Percentiles rank a stretch among this genome's conserved stretches.
These are phyloP conservation scores for Threskiornis aethiopicus DNA, from an alignment of 2,797 vertebrate genomes.

Conservation along the genomic window DNA sequence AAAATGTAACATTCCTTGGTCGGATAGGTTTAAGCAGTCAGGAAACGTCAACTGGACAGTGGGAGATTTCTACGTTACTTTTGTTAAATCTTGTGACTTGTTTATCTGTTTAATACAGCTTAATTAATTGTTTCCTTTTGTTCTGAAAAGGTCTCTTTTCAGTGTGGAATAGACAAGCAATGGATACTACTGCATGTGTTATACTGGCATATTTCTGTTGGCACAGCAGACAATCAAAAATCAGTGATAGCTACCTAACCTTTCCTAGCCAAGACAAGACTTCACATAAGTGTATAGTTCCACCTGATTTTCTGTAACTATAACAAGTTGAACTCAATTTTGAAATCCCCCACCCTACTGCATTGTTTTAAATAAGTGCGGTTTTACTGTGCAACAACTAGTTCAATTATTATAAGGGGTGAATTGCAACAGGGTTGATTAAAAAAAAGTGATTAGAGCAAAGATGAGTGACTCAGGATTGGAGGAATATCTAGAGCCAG, in stretches of 20 bases:
- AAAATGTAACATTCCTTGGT: neutral
- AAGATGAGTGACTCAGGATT: neutral
- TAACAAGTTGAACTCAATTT: neutral
- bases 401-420: neutral
- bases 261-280: neutral
- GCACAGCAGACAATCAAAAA: neutral
- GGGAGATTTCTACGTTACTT: neutral
- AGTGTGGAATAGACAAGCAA: neutral
- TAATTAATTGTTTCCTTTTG: neutral
- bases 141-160: neutral
- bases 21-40: neutral
- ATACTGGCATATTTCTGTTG: neutral
- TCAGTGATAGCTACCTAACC: neutral
- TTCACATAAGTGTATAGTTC: neutral
- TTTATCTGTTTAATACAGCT: neutral
- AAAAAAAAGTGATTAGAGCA: neutral
- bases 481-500: neutral
- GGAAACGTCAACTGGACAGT: neutral
- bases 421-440: neutral
- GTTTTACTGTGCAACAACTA: neutral
- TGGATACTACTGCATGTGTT: neutral
- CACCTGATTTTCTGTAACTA: neutral
- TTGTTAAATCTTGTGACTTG: neutral
- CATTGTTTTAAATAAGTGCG: neutral
- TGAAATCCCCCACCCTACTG: neutral